phyloP scores from a whole-genome alignment of 2,113 vertebrate genomes.

The Hiodon alosoides region DNA sequence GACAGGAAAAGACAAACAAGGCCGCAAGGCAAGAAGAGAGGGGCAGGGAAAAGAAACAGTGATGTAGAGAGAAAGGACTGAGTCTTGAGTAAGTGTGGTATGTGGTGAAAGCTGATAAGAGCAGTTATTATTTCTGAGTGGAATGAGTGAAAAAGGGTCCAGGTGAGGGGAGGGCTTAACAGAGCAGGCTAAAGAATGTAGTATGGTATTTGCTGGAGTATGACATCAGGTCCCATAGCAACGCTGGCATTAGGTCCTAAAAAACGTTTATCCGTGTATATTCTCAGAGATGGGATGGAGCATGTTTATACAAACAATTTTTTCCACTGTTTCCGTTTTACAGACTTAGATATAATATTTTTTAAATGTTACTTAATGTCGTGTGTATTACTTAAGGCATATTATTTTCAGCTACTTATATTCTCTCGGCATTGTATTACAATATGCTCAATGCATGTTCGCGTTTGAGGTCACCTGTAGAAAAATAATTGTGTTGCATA shows the following conservation, averaged over 20 bases:
- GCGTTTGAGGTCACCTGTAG: too few species aligned
- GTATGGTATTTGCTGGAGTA: background rate
- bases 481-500: too few species aligned
- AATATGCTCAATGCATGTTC: too few species aligned
- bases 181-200: background rate
- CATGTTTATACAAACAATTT: too few species aligned
- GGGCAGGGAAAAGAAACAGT: background rate
- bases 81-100: background rate
- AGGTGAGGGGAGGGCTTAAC: background rate
- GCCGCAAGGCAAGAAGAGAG: background rate
- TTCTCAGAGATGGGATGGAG: background rate
- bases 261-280: background rate
- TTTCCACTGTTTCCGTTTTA: too few species aligned
- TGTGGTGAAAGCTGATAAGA: background rate
- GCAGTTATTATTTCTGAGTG: background rate
- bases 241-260: background rate
- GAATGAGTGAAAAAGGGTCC: too few species aligned
- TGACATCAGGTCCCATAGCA: background rate
- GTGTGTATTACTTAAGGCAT: too few species aligned
- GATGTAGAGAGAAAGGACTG: background rate
- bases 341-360: too few species aligned
- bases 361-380: too few species aligned
- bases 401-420: too few species aligned
- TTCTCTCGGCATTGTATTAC: too few species aligned
- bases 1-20: constrained; percentile 22